Base-by-base conservation (phyloP, 2,797 vertebrate species). In the Oreochromis grahami region DNA sequence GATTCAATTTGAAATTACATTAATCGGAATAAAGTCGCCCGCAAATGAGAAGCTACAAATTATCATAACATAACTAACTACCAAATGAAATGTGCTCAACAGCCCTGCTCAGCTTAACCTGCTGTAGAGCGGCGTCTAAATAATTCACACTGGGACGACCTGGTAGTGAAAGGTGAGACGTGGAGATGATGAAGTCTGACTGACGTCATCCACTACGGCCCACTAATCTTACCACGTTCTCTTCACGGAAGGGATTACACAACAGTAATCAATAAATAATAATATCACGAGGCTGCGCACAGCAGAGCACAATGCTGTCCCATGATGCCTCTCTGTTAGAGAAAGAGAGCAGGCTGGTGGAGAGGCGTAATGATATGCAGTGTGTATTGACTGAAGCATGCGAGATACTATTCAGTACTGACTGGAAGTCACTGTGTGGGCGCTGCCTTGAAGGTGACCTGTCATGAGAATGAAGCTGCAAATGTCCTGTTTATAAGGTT, bases 251-350 rank as follows among this genome's bases (percentile, higher is more conserved):
- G 11, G 60, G 52, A 89, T 91, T 84, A 92, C 83, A 68, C 85
- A 87, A 86, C 78, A 6, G 21, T 19, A 6, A 91, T 94, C 91
- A 92, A 93, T 94, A 92, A 92, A 85, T 84, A 77, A 93, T 91
- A 77, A 80, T 53, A 79, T 34, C 8, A 38, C 14, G 11, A 26
- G 78, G 81, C 83, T 1, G 8, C 50, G 32, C 24, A 77, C 21
- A 17, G 55, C 21, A 41, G 51, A 55, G 81, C 78, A 58, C 81
- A 65, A 48, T 74, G 63, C 60, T 50, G 86, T 78, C 70, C 51
- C 51, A 32, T 70, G 80, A 81, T 17, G 79, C 83, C 32, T 55
- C 56, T 10, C 21, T 86, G 82, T 74, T 5, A 38, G 84, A 19
- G 80, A 78, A 34, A 17, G 65, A 77, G 53, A 80, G 87, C 72